Evolutionary conservation across 2,113 vertebrate genomes (phyloP).

Genomic region (Pangasianodon hypophthalmus): DNA sequence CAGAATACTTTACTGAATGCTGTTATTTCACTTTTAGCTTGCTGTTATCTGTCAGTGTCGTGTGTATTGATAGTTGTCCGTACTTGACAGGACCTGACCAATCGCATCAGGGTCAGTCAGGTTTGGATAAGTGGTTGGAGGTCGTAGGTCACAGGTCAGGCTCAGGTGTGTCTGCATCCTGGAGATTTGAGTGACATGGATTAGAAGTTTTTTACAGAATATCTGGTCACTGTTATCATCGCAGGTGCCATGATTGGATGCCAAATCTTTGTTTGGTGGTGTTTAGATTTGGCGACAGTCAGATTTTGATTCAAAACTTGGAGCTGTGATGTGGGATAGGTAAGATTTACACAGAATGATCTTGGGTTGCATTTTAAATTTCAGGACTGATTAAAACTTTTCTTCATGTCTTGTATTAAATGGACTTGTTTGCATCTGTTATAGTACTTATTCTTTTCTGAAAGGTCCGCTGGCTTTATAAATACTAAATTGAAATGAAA

Average conservation of each 20-base stretch:
- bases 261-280: neutral
- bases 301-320: neutral
- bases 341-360: neutral
- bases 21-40: neutral
- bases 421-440: neutral
- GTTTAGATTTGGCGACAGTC: neutral
- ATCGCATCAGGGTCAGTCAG: neutral
- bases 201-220: neutral
- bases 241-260: neutral
- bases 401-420: neutral
- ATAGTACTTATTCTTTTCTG: neutral
- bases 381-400: neutral
- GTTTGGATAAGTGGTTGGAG: neutral
- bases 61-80: too few species aligned
- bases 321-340: neutral
- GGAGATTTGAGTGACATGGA: neutral
- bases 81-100: neutral
- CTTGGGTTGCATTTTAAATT: neutral
- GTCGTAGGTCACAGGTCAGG: neutral
- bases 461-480: neutral
- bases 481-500: neutral
- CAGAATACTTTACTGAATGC: neutral
- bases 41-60: neutral
- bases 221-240: neutral
- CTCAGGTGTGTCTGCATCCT: neutral